phyloP scores from a whole-genome alignment of 1,140 invertebrate genomes.

The Mylabris phalerata region DNA sequence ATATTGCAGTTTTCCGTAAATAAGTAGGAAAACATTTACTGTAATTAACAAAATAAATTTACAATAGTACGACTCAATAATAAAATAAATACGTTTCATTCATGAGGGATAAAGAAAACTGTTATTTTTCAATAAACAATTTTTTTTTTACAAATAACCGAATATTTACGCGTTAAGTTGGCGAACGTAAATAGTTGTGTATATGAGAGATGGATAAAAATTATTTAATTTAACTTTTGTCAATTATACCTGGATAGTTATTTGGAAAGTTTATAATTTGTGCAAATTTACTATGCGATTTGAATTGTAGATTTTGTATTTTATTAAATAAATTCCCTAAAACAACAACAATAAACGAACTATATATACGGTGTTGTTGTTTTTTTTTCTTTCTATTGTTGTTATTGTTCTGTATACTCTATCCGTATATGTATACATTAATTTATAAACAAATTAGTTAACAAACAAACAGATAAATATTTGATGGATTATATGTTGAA shows the following conservation, averaged over 20 bases:
- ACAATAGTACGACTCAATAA: constrained; percentile 1
- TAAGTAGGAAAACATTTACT: not conserved
- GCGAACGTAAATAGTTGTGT: constrained; percentile 2
- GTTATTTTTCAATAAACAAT: constrained; percentile 12
- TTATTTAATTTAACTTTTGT: constrained; percentile 20
- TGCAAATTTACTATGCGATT: constrained; percentile 34
- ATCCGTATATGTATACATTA: constrained; percentile 11
- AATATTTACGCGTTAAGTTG: no score
- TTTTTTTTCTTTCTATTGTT: no score
- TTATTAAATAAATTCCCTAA: constrained; percentile 6
- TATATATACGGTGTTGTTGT: constrained; percentile 3
- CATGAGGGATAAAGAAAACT: not conserved
- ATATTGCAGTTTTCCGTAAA: not conserved
- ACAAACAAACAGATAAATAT: constrained; percentile 18
- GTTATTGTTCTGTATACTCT: no score
- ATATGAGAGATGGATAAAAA: constrained; percentile 23
- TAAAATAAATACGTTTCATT: constrained; percentile 4
- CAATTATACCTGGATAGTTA: constrained; percentile 24
- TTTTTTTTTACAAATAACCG: not conserved
- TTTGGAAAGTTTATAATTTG: constrained; percentile 25
- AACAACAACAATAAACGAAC: constrained; percentile 8
- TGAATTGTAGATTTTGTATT: constrained; percentile 21
- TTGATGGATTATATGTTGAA: constrained; percentile 10
- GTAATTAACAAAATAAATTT: constrained; percentile 11
- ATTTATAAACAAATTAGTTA: constrained; percentile 28